Conservation (phyloP, 2,888 invertebrate species). For the Metacarcinus magister region DNA sequence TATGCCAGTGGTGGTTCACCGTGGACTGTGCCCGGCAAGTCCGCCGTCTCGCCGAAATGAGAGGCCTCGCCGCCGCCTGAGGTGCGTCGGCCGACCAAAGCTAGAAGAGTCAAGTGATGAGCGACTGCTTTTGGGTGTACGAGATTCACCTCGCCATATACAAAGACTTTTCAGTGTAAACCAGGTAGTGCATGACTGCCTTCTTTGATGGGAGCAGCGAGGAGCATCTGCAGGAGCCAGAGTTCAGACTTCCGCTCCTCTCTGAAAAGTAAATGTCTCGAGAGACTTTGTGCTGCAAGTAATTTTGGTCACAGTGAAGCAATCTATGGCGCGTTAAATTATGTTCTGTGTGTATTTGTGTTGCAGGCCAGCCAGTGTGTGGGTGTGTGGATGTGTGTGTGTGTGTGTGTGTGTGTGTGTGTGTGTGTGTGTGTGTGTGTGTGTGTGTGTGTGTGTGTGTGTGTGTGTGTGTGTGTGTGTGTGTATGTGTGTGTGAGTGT, state of each 20-base stretch:
- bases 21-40: constrained; percentile 74
- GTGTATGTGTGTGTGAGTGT: constrained; percentile 59
- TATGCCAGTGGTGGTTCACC: constrained; percentile 82
- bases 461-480: background rate
- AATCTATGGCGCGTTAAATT: constrained; percentile 22
- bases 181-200: background rate
- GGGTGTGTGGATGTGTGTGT: constrained; percentile 50
- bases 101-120: background rate
- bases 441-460: background rate
- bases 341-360: constrained; percentile 63
- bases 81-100: background rate
- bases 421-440: constrained; percentile 61
- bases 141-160: background rate
- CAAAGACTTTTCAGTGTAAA: constrained; percentile 22
- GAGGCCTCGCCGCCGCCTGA: constrained; percentile 65
- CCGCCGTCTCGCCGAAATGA: constrained; percentile 66
- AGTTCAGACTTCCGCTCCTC: background rate
- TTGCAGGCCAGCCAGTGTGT: constrained; percentile 55
- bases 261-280: background rate
- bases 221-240: background rate
- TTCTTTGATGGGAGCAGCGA: background rate
- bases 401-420: constrained; percentile 62
- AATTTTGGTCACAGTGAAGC: background rate
- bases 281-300: background rate
- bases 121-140: background rate